These are phyloP conservation scores for Cichladusa arquata DNA, from an alignment of 2,113 vertebrate species.

Conservation along the genomic window DNA sequence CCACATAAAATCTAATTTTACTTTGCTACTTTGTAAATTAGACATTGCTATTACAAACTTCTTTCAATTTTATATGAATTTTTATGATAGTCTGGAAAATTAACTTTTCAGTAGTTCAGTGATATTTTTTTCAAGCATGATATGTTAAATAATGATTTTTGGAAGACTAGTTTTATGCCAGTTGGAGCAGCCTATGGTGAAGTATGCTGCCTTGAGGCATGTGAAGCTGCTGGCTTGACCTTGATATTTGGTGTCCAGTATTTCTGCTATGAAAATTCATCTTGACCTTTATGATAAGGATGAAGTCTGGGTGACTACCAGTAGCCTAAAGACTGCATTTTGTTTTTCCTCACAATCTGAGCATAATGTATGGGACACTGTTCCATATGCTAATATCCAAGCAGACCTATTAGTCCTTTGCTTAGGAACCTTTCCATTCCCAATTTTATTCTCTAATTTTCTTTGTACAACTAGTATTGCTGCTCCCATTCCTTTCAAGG, in stretches of 20 bases:
- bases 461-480: not conserved
- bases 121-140: not conserved
- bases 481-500: not conserved
- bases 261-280: not conserved
- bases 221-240: not conserved
- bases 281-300: not conserved
- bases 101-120: not conserved
- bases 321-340: not conserved
- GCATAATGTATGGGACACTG: not conserved
- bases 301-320: not conserved
- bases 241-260: not conserved
- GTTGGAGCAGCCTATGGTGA: not conserved
- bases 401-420: not conserved
- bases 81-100: not conserved
- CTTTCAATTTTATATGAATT: not conserved
- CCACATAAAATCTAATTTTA: conserved; percentile 5
- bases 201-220: not conserved
- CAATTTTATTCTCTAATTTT: not conserved
- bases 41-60: not conserved
- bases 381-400: not conserved
- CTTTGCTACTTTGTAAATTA: not conserved
- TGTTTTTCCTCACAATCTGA: not conserved
- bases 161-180: not conserved
- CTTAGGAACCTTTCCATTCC: not conserved
- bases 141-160: not conserved